Conservation (phyloP, 1,140 invertebrate species). For the Mactra quadrangularis region DNA sequence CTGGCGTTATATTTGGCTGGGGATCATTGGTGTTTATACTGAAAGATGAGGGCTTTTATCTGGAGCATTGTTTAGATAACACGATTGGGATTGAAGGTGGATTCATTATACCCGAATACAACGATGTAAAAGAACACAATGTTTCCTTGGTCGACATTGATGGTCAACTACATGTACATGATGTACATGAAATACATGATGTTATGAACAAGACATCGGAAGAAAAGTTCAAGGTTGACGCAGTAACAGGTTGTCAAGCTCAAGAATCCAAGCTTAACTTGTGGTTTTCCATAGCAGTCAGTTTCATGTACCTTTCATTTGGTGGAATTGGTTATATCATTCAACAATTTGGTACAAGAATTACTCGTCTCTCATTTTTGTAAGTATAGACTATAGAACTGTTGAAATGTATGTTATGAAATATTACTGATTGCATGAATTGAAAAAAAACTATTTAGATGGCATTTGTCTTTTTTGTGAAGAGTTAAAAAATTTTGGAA, state of each 20-base stretch:
- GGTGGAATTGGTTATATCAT: constrained; percentile 73
- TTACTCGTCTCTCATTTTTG: constrained; percentile 70
- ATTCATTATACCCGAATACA: neutral
- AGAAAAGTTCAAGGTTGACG: neutral
- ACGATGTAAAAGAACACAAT: neutral
- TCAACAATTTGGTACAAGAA: constrained; percentile 68
- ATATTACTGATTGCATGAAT: neutral
- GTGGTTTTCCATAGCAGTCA: constrained; percentile 74
- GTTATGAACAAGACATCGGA: neutral
- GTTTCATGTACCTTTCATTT: constrained; percentile 72
- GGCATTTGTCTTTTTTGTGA: neutral
- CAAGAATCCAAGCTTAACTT: constrained; percentile 69
- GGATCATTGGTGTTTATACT: constrained; percentile 72
- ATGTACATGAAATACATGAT: no score
- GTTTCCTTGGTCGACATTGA: neutral
- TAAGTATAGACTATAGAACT: constrained; percentile 63
- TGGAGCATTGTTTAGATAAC: neutral
- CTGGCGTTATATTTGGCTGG: constrained; percentile 73
- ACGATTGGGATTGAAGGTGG: neutral
- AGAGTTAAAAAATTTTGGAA: neutral
- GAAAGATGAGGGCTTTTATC: constrained; percentile 70
- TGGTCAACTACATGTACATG: no score
- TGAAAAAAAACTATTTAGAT: neutral
- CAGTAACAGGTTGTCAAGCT: constrained; percentile 50
- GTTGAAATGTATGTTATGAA: constrained; percentile 4